Evolutionary conservation across 92 coral and sea anemone genomes (phyloP).

Genomic region (Siderastrea siderea): DNA sequence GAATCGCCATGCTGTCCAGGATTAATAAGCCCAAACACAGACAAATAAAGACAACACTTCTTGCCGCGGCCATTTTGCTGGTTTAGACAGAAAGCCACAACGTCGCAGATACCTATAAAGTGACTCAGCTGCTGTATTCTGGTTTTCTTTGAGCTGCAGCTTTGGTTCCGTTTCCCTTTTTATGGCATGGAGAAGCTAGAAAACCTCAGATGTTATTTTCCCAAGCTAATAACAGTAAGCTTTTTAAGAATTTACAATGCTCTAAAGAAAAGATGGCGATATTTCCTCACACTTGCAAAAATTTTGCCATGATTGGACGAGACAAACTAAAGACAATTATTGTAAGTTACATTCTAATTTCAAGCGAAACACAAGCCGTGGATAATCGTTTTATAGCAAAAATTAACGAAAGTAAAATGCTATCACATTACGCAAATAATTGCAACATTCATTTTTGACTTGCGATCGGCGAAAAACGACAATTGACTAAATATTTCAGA

Average conservation of each 20-base stretch:
- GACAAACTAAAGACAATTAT: not conserved
- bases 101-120: not conserved
- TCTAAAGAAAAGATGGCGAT: slow-evolving; percentile 14
- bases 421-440: slow-evolving; percentile 11
- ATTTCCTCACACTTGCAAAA: not conserved
- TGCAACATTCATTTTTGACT: not conserved
- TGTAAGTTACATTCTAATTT: not conserved
- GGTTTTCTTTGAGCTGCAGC: not conserved
- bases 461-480: not conserved
- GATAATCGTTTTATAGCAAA: not conserved
- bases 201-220: slow-evolving; percentile 39
- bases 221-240: slow-evolving; percentile 3
- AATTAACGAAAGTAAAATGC: not conserved
- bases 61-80: not conserved
- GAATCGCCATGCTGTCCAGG: not conserved
- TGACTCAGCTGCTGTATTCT: not conserved
- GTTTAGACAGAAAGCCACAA: not conserved
- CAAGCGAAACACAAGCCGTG: not conserved
- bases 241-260: not conserved
- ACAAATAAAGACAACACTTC: not conserved
- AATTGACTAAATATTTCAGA: not conserved
- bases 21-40: not conserved
- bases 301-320: slow-evolving; percentile 18
- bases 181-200: not conserved
- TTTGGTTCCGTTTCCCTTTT: not conserved